phyloP scores from a whole-genome alignment of 2,797 vertebrate genomes.

The Urocyon cinereoargenteus region DNA sequence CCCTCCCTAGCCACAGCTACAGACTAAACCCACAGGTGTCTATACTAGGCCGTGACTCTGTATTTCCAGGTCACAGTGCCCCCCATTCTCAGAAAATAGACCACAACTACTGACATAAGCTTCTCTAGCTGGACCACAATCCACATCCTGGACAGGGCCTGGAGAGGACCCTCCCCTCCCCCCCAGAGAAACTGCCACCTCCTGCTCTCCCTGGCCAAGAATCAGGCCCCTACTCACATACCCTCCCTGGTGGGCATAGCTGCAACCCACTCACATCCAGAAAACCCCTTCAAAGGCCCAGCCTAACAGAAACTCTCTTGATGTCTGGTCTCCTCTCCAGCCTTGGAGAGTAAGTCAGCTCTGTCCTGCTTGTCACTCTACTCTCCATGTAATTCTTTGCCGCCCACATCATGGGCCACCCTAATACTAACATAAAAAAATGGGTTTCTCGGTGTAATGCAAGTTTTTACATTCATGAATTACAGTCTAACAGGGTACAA shows the following conservation, averaged over 20 bases:
- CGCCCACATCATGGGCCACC: fast-evolving
- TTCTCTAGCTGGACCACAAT: neutral
- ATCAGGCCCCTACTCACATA: fast-evolving
- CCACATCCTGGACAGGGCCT: neutral
- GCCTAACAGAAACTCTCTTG: neutral
- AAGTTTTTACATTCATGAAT: neutral
- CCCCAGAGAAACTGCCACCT: neutral
- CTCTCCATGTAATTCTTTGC: neutral
- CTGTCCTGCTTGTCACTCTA: neutral
- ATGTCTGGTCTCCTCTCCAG: neutral
- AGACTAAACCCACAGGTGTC: neutral
- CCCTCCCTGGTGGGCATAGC: neutral
- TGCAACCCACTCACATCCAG: neutral
- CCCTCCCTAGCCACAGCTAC: neutral
- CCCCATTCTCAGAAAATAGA: neutral
- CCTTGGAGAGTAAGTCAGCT: neutral
- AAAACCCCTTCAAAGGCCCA: neutral
- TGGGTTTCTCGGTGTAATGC: neutral
- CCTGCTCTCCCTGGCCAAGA: neutral
- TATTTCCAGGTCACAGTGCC: neutral
- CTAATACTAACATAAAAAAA: neutral
- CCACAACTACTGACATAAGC: neutral
- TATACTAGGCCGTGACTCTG: neutral
- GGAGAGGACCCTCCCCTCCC: neutral
- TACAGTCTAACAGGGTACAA: neutral